Evolutionary conservation across 1,140 invertebrate genomes (phyloP), one percentile per base, ranked within the genome.

Genomic region (Chironomus striatipennis): DNA sequence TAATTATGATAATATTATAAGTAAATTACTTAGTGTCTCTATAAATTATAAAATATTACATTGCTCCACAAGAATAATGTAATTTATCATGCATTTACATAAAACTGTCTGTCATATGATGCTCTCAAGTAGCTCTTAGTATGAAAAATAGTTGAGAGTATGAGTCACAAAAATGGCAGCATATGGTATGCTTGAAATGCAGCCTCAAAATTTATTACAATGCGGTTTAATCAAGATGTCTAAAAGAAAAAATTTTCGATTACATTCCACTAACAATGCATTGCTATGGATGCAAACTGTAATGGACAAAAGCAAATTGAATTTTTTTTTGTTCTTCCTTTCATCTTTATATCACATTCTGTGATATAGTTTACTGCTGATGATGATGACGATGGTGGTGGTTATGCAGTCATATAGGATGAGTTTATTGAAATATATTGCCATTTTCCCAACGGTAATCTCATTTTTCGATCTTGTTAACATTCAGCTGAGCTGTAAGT

Each of bases 341-440:
- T 57, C 47, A 57, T 34, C 24, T 34, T 34, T n/a, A n/a, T n/a
- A n/a, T n/a, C n/a, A n/a, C n/a, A n/a, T n/a, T 34, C 24, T 34
- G 24, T 34, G 24, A 34, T 34, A 34, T 34, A 34, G 24, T 34
- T 34, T 34, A 34, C 24, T 34, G 24, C 24, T 34, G 24, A 34
- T 34, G 24, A n/a, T 15, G 47, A 57, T 57, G 47, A 57, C 15
- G 12, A 15, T 57, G 47, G 9, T 57, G 47, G 15, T 57, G 47
- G 24, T 34, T 34, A 57, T 57, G 47, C 47, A 57, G 47, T n/a
- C 12, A 57, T 57, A 57, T n/a, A n/a, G n/a, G 47, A 57, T n/a
- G 47, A 57, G 47, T 57, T 57, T 57, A 57, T 57, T 57, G 47
- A 57, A 57, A 57, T 57, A 57, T 57, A 57, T 57, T 57, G 47